Evolutionary conservation across 2,888 invertebrate species (phyloP).

Genomic region (Melanostoma mellinum): DNA sequence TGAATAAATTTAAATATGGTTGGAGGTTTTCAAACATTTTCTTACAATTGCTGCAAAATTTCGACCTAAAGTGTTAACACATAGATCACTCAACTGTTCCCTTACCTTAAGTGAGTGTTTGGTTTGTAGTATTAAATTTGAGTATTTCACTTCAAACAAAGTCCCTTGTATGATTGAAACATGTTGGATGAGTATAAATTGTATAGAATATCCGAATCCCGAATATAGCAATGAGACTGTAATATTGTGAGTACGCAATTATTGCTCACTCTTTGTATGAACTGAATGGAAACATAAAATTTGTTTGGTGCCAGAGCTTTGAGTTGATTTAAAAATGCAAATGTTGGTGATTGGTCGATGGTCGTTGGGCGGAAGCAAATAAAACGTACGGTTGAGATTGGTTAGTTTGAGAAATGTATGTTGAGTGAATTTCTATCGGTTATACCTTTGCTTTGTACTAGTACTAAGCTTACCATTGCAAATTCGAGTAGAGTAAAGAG

Average conservation of each 20-base stretch:
- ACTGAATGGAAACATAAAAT: constrained; percentile 23
- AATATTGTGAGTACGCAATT: constrained; percentile 31
- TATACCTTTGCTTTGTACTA: constrained; percentile 6
- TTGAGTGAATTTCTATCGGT: constrained; percentile 53
- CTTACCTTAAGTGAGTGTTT: too few species aligned
- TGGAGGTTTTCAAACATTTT: too few species aligned
- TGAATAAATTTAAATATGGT: too few species aligned
- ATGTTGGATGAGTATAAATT: constrained; percentile 20
- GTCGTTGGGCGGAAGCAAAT: constrained; percentile 69
- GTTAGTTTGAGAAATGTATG: constrained; percentile 42
- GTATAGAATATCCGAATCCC: too few species aligned
- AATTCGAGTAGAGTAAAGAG: too few species aligned
- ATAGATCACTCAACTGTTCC: too few species aligned
- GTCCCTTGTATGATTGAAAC: neutral
- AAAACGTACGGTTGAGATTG: constrained; percentile 67
- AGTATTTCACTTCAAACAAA: neutral
- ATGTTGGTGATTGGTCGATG: constrained; percentile 55
- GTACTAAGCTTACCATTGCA: too few species aligned
- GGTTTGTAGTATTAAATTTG: neutral
- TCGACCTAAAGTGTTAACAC: too few species aligned
- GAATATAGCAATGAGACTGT: constrained; percentile 42
- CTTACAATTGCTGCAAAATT: too few species aligned
- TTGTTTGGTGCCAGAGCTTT: constrained; percentile 52
- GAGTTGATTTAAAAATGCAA: constrained; percentile 61
- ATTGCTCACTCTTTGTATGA: constrained; percentile 51